These are phyloP conservation scores for Channa argus DNA, from an alignment of 2,113 vertebrate species.

Conservation along the genomic window DNA sequence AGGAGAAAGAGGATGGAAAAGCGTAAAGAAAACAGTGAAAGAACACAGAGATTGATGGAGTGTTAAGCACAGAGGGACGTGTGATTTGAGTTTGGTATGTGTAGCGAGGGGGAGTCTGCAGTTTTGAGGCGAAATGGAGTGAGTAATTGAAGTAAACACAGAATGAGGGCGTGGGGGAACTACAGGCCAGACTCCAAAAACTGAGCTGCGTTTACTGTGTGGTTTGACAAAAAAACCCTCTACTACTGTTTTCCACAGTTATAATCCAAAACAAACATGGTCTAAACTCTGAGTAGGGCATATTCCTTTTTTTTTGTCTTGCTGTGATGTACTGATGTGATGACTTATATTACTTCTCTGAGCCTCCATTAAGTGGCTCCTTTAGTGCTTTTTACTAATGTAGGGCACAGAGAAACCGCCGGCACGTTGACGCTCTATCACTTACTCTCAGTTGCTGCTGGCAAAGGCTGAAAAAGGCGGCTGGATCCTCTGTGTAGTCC, in stretches of 20 bases:
- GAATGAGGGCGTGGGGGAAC: conserved; percentile 70
- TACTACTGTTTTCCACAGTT: conserved; percentile 61
- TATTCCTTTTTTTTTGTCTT: conserved; percentile 8
- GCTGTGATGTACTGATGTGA: conserved; percentile 46
- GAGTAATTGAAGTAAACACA: conserved; percentile 81
- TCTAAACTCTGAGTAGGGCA: conserved; percentile 14
- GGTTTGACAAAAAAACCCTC: conserved; percentile 48
- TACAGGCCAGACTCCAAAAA: conserved; percentile 71
- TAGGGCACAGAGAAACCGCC: conserved; percentile 67
- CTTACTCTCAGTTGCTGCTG: conserved; percentile 69
- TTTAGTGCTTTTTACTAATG: conserved; percentile 72
- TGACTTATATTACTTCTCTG: conserved; percentile 65
- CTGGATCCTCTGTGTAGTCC: conserved; percentile 74
- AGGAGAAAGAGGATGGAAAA: conserved; percentile 56
- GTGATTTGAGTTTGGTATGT: conserved; percentile 75
- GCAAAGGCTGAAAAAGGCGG: conserved; percentile 70
- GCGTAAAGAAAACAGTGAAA: conserved; percentile 48
- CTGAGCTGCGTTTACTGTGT: conserved; percentile 41
- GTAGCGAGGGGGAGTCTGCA: conserved; percentile 65
- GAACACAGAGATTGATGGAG: conserved; percentile 66
- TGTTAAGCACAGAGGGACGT: conserved; percentile 72
- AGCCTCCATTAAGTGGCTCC: conserved; percentile 66
- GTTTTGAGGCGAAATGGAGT: conserved; percentile 77
- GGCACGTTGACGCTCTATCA: conserved; percentile 67
- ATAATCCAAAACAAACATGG: conserved; percentile 66